Evolutionary conservation across 2,797 vertebrate species (phyloP), one percentile per base, ranked within the genome.

Genomic region (Lagocephalus sceleratus): DNA sequence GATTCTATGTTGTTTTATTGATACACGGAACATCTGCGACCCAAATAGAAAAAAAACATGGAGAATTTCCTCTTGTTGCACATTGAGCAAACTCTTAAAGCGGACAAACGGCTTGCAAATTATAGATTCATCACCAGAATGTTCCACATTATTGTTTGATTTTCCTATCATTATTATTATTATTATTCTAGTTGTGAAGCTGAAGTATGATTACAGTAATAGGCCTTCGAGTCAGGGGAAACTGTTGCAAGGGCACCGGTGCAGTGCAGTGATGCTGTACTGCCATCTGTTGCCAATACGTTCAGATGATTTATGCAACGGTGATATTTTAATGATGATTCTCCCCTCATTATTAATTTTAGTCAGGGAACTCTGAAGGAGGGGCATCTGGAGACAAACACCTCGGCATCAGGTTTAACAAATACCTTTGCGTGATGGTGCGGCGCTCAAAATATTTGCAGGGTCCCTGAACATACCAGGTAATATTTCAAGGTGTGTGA

Each of bases 241-340:
- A 71, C 55, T 64, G 73, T 82, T 68, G 60, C 75, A 66, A 69
- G 62, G 63, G 62, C 62, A 66, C 25, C 48, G 23, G 67, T 54
- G 56, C 71, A 81, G 81, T 89, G 25, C 68, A 38, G n/a, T 78
- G 91, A 90, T 86, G 84, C 91, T 93, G 92, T 94, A 93, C 92
- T 95, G 94, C 95, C 96, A 95, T 91, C 96, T 96, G 91, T 91
- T 93, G 94, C 88, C 87, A 85, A 83, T 75, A 59, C 49, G 57
- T 71, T 82, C 47, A 60, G 77, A 80, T 76, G 77, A 81, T 85
- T 87, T 77, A 89, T 84, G 77, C 72, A 84, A 68, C 66, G 63
- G 65, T 82, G 71, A 83, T 81, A 73, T 82, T 82, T 83, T 81
- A 78, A 74, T 86, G 65, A 84, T 79, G 69, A 79, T 66, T 60